Percentiles rank a stretch among this genome's conserved stretches.
These are phyloP conservation scores for Macrotis lagotis DNA, from an alignment of 2,113 vertebrate species.

Conservation along the genomic window DNA sequence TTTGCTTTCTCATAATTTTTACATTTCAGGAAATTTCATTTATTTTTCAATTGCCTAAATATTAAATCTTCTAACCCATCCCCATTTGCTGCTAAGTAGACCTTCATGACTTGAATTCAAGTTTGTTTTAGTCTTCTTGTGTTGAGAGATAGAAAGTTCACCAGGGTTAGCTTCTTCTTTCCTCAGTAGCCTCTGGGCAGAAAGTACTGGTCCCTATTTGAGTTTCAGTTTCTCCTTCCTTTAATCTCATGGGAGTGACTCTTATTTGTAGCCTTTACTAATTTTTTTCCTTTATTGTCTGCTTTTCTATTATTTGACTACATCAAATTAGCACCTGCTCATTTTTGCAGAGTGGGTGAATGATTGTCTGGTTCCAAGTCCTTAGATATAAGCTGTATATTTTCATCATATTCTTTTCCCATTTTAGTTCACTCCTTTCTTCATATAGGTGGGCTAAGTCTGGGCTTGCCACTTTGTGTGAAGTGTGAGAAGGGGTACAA, in stretches of 20 bases:
- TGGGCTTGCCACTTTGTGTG: no score
- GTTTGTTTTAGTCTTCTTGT: not conserved
- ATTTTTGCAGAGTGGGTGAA: no score
- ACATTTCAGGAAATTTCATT: not conserved
- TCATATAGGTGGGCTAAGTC: not conserved
- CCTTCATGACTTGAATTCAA: not conserved
- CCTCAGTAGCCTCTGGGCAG: not conserved
- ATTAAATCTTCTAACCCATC: not conserved
- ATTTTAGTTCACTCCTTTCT: not conserved
- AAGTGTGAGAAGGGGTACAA: not conserved
- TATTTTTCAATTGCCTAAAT: not conserved
- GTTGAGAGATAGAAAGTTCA: not conserved
- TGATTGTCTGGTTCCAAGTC: not conserved
- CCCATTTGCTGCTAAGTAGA: not conserved
- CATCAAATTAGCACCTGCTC: no score
- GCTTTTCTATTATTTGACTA: no score
- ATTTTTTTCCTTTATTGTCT: not conserved
- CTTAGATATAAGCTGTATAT: not conserved
- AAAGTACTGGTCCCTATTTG: not conserved
- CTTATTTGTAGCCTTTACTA: not conserved
- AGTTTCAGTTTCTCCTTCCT: not conserved
- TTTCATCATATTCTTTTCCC: not conserved
- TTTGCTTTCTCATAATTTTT: not conserved
- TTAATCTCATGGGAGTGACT: not conserved
- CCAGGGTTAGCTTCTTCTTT: not conserved